Percentiles rank a stretch among this genome's conserved stretches.
Evolutionary conservation across 2,113 vertebrate genomes (phyloP).

Genomic region (Formicarius rufipectus): DNA sequence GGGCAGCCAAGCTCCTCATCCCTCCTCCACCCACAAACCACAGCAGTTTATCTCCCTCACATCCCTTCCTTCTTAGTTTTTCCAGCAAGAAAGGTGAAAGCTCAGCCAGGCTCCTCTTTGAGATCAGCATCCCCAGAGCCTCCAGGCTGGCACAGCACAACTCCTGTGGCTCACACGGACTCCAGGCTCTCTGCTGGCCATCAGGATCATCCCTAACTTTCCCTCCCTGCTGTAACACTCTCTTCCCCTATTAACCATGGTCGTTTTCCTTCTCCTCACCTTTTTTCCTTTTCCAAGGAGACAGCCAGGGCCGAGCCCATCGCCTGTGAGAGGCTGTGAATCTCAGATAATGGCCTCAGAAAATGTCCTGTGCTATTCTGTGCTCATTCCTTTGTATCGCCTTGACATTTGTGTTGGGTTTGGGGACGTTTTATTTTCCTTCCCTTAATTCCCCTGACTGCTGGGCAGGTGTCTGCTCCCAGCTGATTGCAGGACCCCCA

Average conservation of each 20-base stretch:
- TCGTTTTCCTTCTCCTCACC: not conserved
- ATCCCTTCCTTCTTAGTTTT: not conserved
- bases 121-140: rapidly evolving
- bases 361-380: not conserved
- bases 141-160: not conserved
- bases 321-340: not conserved
- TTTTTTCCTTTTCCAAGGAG: not conserved
- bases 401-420: not conserved
- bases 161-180: rapidly evolving
- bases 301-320: not conserved
- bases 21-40: not conserved
- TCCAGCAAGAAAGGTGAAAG: rapidly evolving
- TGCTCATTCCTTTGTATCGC: not conserved
- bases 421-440: not conserved
- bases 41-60: not conserved
- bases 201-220: not conserved
- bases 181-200: not conserved
- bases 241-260: rapidly evolving
- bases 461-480: not conserved
- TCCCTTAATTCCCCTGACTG: not conserved
- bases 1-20: not conserved
- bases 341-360: not conserved
- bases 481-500: not conserved
- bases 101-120: not conserved
- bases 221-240: rapidly evolving